Percentiles rank a stretch among this genome's conserved stretches.
Evolutionary conservation across 2,797 vertebrate genomes (phyloP).

Genomic region (Parambassis ranga): DNA sequence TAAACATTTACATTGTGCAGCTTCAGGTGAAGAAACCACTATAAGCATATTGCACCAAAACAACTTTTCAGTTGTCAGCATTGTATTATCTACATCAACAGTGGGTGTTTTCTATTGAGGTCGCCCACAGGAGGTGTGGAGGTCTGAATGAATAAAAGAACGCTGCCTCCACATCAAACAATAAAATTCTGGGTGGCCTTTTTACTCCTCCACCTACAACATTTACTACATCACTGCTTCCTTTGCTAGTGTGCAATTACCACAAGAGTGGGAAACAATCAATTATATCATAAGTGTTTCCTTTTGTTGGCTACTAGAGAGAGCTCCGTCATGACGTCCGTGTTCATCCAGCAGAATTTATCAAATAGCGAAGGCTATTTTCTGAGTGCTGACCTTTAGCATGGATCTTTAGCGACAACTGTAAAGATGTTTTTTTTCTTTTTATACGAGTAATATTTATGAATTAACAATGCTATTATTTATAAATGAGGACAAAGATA

Average conservation of each 20-base stretch:
- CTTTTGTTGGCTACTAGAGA: neutral
- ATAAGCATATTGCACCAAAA: no score
- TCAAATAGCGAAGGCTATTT: neutral
- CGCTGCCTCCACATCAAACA: neutral
- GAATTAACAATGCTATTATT: conserved; percentile 1
- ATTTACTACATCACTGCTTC: conserved; percentile 7
- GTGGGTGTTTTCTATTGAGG: neutral
- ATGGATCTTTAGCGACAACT: neutral
- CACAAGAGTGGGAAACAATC: conserved; percentile 19
- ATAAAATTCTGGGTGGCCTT: neutral
- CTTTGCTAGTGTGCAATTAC: conserved; percentile 9
- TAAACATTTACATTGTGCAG: no score
- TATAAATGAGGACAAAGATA: conserved; percentile 20
- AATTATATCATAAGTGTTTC: conserved; percentile 2
- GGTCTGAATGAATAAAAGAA: conserved; percentile 3
- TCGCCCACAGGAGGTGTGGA: neutral
- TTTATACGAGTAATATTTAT: neutral
- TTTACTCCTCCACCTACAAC: conserved; percentile 6
- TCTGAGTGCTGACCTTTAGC: conserved; percentile 24
- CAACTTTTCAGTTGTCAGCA: neutral
- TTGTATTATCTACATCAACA: neutral
- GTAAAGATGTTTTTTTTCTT: neutral
- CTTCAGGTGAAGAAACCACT: no score
- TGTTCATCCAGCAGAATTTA: conserved; percentile 10
- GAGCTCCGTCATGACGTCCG: conserved; percentile 1